Percentiles rank a stretch among this genome's conserved stretches.
phyloP scores from a whole-genome alignment of 1,140 invertebrate genomes.

The Grapholita molesta region DNA sequence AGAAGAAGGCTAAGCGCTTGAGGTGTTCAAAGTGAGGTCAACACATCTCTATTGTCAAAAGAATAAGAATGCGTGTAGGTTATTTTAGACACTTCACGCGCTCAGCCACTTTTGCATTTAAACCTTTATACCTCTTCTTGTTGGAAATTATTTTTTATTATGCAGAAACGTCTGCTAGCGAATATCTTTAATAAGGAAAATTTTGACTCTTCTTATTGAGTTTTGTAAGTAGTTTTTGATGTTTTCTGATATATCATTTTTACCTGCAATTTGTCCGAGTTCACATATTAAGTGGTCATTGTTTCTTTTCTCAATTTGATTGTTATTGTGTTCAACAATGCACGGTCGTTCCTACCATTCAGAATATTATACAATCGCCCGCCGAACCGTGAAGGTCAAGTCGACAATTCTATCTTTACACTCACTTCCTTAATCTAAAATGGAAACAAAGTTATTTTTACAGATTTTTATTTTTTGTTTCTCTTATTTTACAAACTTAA shows the following conservation, averaged over 20 bases:
- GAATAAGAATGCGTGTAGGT: no score
- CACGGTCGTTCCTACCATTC: not conserved
- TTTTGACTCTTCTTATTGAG: no score
- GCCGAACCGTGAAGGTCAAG: slow-evolving; percentile 37
- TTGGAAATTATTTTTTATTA: no score
- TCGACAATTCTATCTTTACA: slow-evolving; percentile 24
- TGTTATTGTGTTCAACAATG: slow-evolving; percentile 1
- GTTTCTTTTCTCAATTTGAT: slow-evolving; percentile 3
- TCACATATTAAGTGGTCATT: not conserved
- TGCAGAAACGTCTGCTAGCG: no score
- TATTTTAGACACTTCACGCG: no score
- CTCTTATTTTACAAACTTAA: slow-evolving; percentile 70
- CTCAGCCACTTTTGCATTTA: no score
- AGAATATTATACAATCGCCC: slow-evolving; percentile 4
- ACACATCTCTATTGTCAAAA: no score
- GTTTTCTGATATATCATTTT: not conserved
- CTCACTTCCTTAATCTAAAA: slow-evolving; percentile 26
- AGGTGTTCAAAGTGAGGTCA: no score
- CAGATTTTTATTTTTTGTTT: slow-evolving; percentile 43
- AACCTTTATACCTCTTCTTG: no score
- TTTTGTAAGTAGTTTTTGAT: not conserved
- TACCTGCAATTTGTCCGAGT: not conserved
- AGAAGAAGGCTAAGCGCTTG: no score
- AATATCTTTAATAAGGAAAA: no score
- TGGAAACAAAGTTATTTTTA: slow-evolving; percentile 36